Evolutionary conservation across 2,113 vertebrate species (phyloP).

Genomic region (Nyctereutes procyonoides): DNA sequence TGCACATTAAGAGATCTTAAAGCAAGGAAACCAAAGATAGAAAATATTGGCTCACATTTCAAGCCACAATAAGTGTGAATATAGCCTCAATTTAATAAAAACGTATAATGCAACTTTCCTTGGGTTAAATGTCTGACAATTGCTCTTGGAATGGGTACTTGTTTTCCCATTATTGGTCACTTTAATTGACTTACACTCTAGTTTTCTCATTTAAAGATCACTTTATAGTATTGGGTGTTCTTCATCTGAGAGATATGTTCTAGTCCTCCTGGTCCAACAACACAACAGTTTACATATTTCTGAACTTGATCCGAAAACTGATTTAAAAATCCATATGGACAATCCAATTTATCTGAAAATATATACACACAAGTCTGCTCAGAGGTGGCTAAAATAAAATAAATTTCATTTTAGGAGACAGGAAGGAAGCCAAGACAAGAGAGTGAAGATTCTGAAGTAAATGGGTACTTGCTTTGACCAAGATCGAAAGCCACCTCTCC

Average conservation of each 20-base stretch:
- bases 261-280: constrained; percentile 88
- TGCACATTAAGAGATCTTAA: constrained; percentile 94
- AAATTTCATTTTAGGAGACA: constrained; percentile 94
- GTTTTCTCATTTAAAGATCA: constrained; percentile 92
- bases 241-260: constrained; percentile 87
- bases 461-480: constrained; percentile 88
- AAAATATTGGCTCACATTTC: constrained; percentile 97
- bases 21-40: constrained; percentile 96
- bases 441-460: constrained; percentile 90
- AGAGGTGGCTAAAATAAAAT: constrained; percentile 95
- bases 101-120: constrained; percentile 96
- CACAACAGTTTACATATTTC: constrained; percentile 95
- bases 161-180: constrained; percentile 95
- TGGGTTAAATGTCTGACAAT: constrained; percentile 96
- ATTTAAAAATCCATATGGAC: constrained; percentile 95
- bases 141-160: constrained; percentile 92
- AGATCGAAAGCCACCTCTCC: constrained; percentile 91
- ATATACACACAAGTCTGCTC: constrained; percentile 95
- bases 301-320: constrained; percentile 93
- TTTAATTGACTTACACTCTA: constrained; percentile 94
- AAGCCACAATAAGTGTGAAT: constrained; percentile 95
- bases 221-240: constrained; percentile 89
- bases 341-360: constrained; percentile 96
- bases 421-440: constrained; percentile 91
- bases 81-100: constrained; percentile 99